These are phyloP conservation scores for Ctena decussata DNA, from an alignment of 2,888 invertebrate species.

Conservation along the genomic window DNA sequence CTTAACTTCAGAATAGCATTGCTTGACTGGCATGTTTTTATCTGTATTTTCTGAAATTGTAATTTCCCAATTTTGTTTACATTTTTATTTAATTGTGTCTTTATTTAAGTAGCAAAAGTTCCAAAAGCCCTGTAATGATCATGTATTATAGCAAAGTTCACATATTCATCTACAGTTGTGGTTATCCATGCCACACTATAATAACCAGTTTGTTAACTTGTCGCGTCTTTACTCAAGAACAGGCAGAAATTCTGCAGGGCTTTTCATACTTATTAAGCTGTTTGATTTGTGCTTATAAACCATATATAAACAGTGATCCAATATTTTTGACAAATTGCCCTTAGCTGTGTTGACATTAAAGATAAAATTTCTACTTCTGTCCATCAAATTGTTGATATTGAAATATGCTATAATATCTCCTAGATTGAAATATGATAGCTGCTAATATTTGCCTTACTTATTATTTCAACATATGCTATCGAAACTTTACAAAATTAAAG, in stretches of 20 bases:
- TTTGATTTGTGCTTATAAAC: not conserved
- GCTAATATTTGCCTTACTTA: not conserved
- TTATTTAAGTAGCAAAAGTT: too few species aligned
- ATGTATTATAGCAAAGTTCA: too few species aligned
- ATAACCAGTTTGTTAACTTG: not conserved
- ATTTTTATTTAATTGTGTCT: too few species aligned
- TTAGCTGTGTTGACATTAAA: not conserved
- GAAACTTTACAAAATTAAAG: too few species aligned
- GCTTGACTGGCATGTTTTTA: too few species aligned
- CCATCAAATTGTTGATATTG: not conserved
- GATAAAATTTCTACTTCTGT: not conserved
- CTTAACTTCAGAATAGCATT: too few species aligned
- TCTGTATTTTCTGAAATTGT: too few species aligned
- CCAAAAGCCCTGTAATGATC: too few species aligned
- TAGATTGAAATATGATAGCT: constrained; percentile 4
- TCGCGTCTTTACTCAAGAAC: not conserved
- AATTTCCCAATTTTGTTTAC: too few species aligned
- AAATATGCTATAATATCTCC: not conserved
- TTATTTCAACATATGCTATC: too few species aligned
- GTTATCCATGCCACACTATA: too few species aligned
- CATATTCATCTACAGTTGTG: not conserved
- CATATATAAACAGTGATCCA: not conserved
- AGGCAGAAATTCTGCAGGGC: not conserved
- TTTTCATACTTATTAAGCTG: not conserved
- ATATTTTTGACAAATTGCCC: not conserved